Conservation (phyloP, 1,140 invertebrate species). For the Copidosoma floridanum region DNA sequence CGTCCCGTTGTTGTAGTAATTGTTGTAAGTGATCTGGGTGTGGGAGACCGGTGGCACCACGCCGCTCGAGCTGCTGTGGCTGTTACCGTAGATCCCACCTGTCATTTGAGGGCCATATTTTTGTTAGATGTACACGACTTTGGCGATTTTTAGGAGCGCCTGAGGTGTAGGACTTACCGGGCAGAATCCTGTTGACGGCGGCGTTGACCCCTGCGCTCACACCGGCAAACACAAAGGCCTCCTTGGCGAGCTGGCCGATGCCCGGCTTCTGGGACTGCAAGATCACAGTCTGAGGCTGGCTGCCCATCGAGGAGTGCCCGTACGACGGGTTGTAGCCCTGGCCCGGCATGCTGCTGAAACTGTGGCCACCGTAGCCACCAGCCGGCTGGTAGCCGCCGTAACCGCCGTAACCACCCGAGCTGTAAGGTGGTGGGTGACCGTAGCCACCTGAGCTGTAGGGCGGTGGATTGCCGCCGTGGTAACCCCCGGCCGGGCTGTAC, state of each 20-base stretch:
- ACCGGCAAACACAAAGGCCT: slow-evolving; percentile 52
- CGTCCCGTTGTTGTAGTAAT: slow-evolving; percentile 52
- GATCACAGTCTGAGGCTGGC: slow-evolving; percentile 43
- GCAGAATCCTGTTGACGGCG: slow-evolving; percentile 49
- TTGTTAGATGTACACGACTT: no score
- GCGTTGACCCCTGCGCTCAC: slow-evolving; percentile 53
- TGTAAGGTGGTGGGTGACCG: slow-evolving; percentile 4
- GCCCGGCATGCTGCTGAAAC: slow-evolving; percentile 29
- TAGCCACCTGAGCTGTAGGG: slow-evolving; percentile 1
- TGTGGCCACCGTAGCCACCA: slow-evolving; percentile 23
- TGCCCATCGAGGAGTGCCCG: slow-evolving; percentile 28
- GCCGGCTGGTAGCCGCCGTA: slow-evolving; percentile 9
- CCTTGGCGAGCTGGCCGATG: slow-evolving; percentile 53
- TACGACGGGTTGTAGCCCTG: slow-evolving; percentile 39
- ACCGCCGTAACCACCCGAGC: not conserved
- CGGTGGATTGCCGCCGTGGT: slow-evolving; percentile 9
- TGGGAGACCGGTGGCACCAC: slow-evolving; percentile 36
- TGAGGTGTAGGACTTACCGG: slow-evolving; percentile 23
- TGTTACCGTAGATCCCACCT: slow-evolving; percentile 48
- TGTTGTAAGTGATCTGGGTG: slow-evolving; percentile 52
- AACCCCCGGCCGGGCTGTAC: slow-evolving; percentile 2
- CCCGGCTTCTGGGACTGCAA: slow-evolving; percentile 45
- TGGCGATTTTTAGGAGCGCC: no score
- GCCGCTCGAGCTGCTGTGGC: slow-evolving; percentile 15
- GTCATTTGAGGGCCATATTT: not conserved